phyloP scores from a whole-genome alignment of 2,888 invertebrate species.

The Yponomeuta sedellus region DNA sequence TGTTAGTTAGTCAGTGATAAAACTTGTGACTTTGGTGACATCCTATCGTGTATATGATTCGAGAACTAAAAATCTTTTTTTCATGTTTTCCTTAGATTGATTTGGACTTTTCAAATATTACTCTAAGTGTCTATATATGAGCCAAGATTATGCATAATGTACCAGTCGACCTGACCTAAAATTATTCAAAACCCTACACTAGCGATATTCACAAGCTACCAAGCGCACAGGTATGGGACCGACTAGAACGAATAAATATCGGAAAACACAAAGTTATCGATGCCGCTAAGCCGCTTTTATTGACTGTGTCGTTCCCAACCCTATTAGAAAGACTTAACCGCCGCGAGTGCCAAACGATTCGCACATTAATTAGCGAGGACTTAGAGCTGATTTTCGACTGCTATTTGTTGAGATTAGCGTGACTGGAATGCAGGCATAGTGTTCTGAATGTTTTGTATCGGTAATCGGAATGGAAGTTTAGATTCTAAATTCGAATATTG shows the following conservation, averaged over 20 bases:
- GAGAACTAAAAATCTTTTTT: too few relatives aligned
- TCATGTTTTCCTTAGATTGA: too few relatives aligned
- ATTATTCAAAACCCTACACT: neutral
- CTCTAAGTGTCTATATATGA: too few relatives aligned
- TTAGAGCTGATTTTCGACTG: slow-evolving; percentile 29
- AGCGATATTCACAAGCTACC: slow-evolving; percentile 20
- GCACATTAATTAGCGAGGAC: slow-evolving; percentile 25
- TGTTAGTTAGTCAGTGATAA: too few relatives aligned
- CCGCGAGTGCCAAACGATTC: slow-evolving; percentile 22
- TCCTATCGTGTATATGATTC: too few relatives aligned
- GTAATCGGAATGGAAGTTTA: slow-evolving; percentile 51
- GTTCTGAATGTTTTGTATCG: slow-evolving; percentile 52
- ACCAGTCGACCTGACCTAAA: neutral
- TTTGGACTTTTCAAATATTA: too few relatives aligned
- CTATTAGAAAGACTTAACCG: slow-evolving; percentile 41
- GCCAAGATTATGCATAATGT: too few relatives aligned
- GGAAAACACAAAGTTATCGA: slow-evolving; percentile 71
- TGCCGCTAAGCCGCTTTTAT: slow-evolving; percentile 67
- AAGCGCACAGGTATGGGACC: slow-evolving; percentile 53
- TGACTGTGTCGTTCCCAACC: slow-evolving; percentile 46
- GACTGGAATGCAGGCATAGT: slow-evolving; percentile 41
- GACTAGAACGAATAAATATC: slow-evolving; percentile 64
- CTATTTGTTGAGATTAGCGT: neutral
- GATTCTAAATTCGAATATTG: slow-evolving; percentile 45
- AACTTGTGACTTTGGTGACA: too few relatives aligned